A percentile compares a stretch with the other conserved stretches of the same genome.
Evolutionary conservation across 2,888 invertebrate species (phyloP).

Genomic region (Drosophila flavopinicola): DNA sequence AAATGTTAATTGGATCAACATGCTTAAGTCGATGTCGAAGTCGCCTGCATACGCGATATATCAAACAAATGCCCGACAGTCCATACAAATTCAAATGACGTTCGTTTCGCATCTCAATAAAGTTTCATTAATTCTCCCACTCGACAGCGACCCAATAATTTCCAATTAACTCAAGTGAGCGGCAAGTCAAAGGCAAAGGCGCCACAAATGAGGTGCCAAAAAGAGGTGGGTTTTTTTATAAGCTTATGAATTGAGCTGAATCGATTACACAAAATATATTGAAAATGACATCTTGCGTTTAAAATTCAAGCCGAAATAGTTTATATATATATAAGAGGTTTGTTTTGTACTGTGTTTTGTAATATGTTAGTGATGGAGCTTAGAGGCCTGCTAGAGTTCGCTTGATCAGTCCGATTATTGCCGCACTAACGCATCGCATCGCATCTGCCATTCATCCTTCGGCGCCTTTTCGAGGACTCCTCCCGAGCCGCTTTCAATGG

Average conservation of each 20-base stretch:
- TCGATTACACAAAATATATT: too few species aligned
- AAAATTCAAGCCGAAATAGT: slow-evolving; percentile 12
- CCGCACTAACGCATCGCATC: slow-evolving; percentile 43
- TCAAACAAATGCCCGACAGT: slow-evolving; percentile 31
- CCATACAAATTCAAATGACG: slow-evolving; percentile 10
- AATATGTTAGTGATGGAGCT: too few species aligned
- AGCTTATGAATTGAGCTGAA: too few species aligned
- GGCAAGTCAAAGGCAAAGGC: slow-evolving; percentile 41
- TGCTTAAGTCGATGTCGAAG: slow-evolving; percentile 6
- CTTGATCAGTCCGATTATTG: slow-evolving; percentile 47
- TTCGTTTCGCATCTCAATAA: slow-evolving; percentile 26
- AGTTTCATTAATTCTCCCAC: slow-evolving; percentile 44
- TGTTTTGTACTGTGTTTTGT: too few species aligned
- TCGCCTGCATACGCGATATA: slow-evolving; percentile 18
- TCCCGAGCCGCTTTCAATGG: slow-evolving; percentile 37
- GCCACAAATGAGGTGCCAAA: slow-evolving; percentile 13
- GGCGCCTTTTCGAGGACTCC: slow-evolving; percentile 35
- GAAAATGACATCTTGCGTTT: too few species aligned
- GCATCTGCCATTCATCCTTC: slow-evolving; percentile 40
- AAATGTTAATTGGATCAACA: slow-evolving; percentile 71
- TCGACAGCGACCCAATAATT: slow-evolving; percentile 38
- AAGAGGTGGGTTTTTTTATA: too few species aligned
- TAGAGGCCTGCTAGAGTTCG: too few species aligned
- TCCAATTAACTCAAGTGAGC: slow-evolving; percentile 51
- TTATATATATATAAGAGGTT: slow-evolving; percentile 1